Evolutionary conservation across 2,113 vertebrate genomes (phyloP).

Genomic region (Choloepus hoffmanni): DNA sequence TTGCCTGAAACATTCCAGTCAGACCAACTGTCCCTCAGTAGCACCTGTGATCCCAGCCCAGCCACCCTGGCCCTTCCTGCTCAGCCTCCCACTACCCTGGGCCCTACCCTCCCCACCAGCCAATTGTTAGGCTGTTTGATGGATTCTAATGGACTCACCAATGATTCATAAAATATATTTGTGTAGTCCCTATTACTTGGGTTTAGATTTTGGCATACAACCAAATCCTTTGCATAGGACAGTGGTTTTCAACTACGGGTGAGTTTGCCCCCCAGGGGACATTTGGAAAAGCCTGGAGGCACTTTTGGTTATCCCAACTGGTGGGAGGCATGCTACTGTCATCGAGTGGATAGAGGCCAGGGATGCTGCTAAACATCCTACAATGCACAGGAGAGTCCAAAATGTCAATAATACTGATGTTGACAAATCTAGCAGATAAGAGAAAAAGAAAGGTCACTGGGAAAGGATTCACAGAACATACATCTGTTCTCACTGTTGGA

Average conservation of each 20-base stretch:
- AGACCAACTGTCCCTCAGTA: not conserved
- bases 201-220: constrained; percentile 52
- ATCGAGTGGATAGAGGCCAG: not conserved
- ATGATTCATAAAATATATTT: not conserved
- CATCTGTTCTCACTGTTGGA: not conserved
- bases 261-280: not conserved
- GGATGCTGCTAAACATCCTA: not conserved
- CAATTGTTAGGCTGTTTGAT: not conserved
- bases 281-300: not conserved
- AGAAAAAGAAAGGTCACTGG: not conserved
- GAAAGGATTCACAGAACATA: not conserved
- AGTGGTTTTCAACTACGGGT: not conserved
- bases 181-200: not conserved
- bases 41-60: not conserved
- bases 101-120: not conserved
- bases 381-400: not conserved
- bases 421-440: not conserved
- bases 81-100: not conserved
- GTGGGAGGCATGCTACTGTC: not conserved
- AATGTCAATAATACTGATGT: not conserved
- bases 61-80: too few relatives aligned
- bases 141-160: not conserved
- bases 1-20: not conserved
- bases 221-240: not conserved
- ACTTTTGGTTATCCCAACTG: not conserved